Conservation (phyloP, 2,888 invertebrate genomes). For the Callinectes sapidus region DNA sequence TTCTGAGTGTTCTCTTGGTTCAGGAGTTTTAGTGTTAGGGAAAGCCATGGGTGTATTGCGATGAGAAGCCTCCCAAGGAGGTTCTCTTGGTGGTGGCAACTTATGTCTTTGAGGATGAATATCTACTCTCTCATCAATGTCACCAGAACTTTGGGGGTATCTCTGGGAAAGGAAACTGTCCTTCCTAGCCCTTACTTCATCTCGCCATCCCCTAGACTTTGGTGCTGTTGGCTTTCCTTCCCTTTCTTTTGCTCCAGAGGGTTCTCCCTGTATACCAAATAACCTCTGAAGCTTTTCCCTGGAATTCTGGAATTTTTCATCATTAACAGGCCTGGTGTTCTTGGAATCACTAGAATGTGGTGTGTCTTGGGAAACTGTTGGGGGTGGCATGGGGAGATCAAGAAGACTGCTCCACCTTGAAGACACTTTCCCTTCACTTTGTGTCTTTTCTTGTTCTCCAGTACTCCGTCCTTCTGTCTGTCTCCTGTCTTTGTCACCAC, state of each 20-base stretch:
- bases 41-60: conserved; percentile 1
- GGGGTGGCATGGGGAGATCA: conserved; percentile 69
- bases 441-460: conserved; percentile 17
- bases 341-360: neutral
- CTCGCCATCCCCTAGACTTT: conserved; percentile 46
- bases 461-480: neutral
- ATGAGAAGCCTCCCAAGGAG: conserved; percentile 20
- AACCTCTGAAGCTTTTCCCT: conserved; percentile 65
- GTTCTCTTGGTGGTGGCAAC: conserved; percentile 31
- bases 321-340: neutral
- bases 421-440: conserved; percentile 48
- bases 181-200: conserved; percentile 53
- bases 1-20: conserved; percentile 9
- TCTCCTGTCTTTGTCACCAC: conserved; percentile 39
- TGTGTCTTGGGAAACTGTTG: neutral
- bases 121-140: conserved; percentile 43
- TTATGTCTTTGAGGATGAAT: conserved; percentile 32
- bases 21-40: conserved; percentile 9
- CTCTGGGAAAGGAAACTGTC: conserved; percentile 32
- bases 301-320: conserved; percentile 58
- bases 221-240: conserved; percentile 33
- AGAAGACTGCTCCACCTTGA: conserved; percentile 63
- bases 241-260: conserved; percentile 2
- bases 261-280: conserved; percentile 50
- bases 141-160: conserved; percentile 17